Evolutionary conservation across 2,888 invertebrate genomes (phyloP), one percentile per base, ranked within the genome.

Genomic region (Atethmia centrago): DNA sequence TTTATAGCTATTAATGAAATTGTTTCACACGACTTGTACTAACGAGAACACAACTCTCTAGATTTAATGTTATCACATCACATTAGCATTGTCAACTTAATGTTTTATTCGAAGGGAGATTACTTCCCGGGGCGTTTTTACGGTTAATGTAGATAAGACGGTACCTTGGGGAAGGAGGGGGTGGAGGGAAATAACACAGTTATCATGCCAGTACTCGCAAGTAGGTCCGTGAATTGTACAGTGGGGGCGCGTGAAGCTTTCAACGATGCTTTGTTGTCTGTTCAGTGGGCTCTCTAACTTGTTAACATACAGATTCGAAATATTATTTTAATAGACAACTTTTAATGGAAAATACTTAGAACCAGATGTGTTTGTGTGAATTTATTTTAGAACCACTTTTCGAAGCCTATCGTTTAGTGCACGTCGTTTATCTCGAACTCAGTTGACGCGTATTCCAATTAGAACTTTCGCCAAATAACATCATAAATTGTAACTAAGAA

Each of bases 111-210:
- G 45, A 66, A 59, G 42, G 64, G 61, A 82, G 77, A 84, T 85
- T 85, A 82, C 77, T 76, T 86, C 71, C 67, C 59, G 45, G 51
- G 71, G 69, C 71, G 77, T 83, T 85, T 85, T 86, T 83, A 85
- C 74, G 77, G 72, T 84, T 81, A 82, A 86, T 76, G 79, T 70
- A 86, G 86, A 87, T 87, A 87, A 87, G 85, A 79, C 78, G 61
- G 66, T 75, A 74, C 71, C 67, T 45, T 62, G 55, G 55, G 79
- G 58, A 45, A 67, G 69, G 59, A 72, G 70, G 56, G 31, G 76
- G 55, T 53, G 56, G 61, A 47, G 70, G 47, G 62, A 69, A 83
- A 73, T 77, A 80, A 87, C 64, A 74, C 76, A 84, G 82, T 85
- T 86, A 85, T 79, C 73, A 85, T 79, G 42, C 69, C 59, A 12